phyloP scores from a whole-genome alignment of 2,113 vertebrate species.

The Malaclemys terrapin region DNA sequence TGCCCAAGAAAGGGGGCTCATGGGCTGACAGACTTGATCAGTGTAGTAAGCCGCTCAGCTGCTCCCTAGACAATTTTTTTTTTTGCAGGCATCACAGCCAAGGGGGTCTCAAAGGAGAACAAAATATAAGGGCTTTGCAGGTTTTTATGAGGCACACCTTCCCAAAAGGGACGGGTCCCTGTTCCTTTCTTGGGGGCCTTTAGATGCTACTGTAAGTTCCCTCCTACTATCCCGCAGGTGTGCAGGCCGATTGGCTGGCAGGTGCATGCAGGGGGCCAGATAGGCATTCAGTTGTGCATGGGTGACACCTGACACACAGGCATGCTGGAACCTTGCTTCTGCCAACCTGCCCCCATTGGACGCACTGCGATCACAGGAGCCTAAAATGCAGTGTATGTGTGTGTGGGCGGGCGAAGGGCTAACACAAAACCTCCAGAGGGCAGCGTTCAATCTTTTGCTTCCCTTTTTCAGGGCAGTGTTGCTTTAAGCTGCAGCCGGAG shows the following conservation, averaged over 20 bases:
- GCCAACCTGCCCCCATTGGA: too few species aligned
- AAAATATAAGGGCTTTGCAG: not conserved
- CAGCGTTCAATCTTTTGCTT: not conserved
- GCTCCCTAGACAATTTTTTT: not conserved
- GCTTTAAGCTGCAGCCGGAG: not conserved
- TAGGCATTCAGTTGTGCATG: too few species aligned
- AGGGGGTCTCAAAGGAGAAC: not conserved
- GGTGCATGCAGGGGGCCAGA: not conserved
- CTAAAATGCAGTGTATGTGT: not conserved
- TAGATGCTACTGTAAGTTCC: not conserved
- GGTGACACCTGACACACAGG: too few species aligned
- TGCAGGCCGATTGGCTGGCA: not conserved
- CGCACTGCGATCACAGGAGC: too few species aligned
- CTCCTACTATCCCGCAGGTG: not conserved
- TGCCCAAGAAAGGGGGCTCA: not conserved
- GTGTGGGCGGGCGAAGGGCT: not conserved
- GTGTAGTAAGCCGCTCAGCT: not conserved
- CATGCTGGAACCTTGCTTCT: too few species aligned
- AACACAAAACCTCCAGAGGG: conserved; percentile 54
- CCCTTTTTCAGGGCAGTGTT: not conserved
- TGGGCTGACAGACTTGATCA: not conserved
- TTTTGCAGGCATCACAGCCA: not conserved
- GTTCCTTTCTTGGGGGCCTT: not conserved
- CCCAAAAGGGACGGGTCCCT: not conserved
- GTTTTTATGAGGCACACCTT: not conserved